A percentile compares a stretch with the other conserved stretches of the same genome.
These are phyloP conservation scores for Tenualosa thibaudeaui DNA, from an alignment of 2,797 vertebrate genomes.

Conservation along the genomic window DNA sequence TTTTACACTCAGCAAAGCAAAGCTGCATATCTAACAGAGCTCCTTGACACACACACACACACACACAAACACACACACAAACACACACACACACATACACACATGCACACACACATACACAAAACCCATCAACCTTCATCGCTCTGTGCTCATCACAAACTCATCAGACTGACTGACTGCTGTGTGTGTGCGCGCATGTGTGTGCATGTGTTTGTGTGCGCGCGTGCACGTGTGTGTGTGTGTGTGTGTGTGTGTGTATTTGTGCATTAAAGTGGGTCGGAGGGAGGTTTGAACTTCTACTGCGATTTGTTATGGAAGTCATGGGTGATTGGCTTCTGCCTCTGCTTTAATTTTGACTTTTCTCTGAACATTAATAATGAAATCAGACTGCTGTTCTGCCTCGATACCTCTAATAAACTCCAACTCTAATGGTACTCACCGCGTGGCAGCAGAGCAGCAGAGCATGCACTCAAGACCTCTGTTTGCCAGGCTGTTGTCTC, in stretches of 20 bases:
- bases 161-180: slow-evolving; percentile 35
- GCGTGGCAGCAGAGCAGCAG: not conserved
- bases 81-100: slow-evolving; percentile 27
- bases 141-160: slow-evolving; percentile 67
- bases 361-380: slow-evolving; percentile 64
- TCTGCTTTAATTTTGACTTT: slow-evolving; percentile 62
- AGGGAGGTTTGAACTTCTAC: slow-evolving; percentile 24
- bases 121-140: slow-evolving; percentile 48
- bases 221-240: not conserved
- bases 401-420: slow-evolving; percentile 56
- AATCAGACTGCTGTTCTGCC: slow-evolving; percentile 68
- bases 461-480: not conserved
- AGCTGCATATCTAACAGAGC: slow-evolving; percentile 28
- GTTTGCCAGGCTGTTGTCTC: not conserved
- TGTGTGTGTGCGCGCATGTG: not conserved
- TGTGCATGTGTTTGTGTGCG: not conserved
- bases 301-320: slow-evolving; percentile 71
- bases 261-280: not conserved
- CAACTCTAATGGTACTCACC: not conserved
- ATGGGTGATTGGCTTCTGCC: slow-evolving; percentile 54
- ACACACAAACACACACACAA: slow-evolving; percentile 37
- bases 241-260: not conserved
- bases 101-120: too few species aligned
- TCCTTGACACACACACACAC: slow-evolving; percentile 29
- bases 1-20: not conserved